Conservation (phyloP, 2,113 vertebrate species). For the Oryzias woworae region DNA sequence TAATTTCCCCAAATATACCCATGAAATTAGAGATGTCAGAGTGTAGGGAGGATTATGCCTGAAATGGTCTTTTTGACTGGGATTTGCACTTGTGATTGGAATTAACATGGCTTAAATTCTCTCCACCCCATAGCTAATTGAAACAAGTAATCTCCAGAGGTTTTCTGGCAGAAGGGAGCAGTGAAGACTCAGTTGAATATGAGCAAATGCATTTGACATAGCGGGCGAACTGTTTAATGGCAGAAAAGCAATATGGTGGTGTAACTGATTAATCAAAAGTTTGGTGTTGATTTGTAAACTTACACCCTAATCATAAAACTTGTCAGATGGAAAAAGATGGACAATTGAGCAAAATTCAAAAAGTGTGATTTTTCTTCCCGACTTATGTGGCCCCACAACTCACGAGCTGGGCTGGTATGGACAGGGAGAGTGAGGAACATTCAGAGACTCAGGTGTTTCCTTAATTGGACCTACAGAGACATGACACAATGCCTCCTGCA, state of each 20-base stretch:
- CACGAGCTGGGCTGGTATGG: constrained; percentile 33
- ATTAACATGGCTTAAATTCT: constrained; percentile 73
- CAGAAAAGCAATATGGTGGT: constrained; percentile 34
- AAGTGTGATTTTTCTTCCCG: constrained; percentile 23
- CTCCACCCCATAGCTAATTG: constrained; percentile 69
- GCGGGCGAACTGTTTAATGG: constrained; percentile 1
- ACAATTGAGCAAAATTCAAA: no score
- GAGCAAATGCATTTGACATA: constrained; percentile 41
- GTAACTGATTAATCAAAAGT: neutral
- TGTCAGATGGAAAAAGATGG: no score
- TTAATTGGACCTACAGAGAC: constrained; percentile 37
- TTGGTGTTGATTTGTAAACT: no score
- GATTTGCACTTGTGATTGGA: constrained; percentile 66
- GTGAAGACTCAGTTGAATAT: constrained; percentile 26
- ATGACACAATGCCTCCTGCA: constrained; percentile 1
- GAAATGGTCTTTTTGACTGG: constrained; percentile 48
- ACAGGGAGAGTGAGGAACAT: constrained; percentile 62
- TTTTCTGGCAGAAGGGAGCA: constrained; percentile 33
- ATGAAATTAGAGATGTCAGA: constrained; percentile 67
- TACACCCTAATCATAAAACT: no score
- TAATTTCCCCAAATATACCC: constrained; percentile 55
- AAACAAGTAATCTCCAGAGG: constrained; percentile 72
- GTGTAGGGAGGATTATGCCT: constrained; percentile 57
- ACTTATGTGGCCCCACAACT: constrained; percentile 21
- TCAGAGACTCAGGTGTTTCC: constrained; percentile 61